Evolutionary conservation across 23 tunicate species (phyloP), one percentile per base, ranked within the genome.

Genomic region (Ciona savignyi): DNA sequence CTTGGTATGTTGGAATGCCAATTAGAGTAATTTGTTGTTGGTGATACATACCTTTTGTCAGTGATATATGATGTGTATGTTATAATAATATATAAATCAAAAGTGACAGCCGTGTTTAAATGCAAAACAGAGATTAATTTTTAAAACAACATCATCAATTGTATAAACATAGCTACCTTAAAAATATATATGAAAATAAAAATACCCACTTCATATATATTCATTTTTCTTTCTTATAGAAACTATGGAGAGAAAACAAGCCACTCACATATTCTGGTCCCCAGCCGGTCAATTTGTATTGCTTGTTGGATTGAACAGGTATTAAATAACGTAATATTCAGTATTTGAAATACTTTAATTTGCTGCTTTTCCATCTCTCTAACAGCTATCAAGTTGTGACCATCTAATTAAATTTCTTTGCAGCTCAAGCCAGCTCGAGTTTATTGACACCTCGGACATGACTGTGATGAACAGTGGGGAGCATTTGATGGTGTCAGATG

Each of bases 191-290:
- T n/a, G n/a, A n/a, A n/a, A n/a, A n/a, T n/a, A n/a, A n/a, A n/a
- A n/a, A n/a, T n/a, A n/a, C n/a, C n/a, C n/a, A n/a, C n/a, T 42
- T 42, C 15, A 42, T 42, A 21, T 23, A 63, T 4, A 71, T 4
- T 71, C 4, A 2, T 19, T 33, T 32, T 33, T 6, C 34, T 64
- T 28, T 74, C 4, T n/a, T n/a, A n/a, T 73, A 91, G 97, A 72
- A 61, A 91, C 93, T 0, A 48, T 83, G 85, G 97, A 91, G 60
- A 64, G 91, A 28, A 91, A 85, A 71, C 90, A 84, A 66, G 90
- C 97, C 48, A 79, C 88, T 33, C 97, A 91, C 34, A 95, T 95
- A 20, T 95, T 95, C 80, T 95, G 99, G 99, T 95, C 99, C 2
- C 99, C 99, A 15, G 96, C 96, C 51, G 99, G 99, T 23, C 99